Conservation (phyloP, 2,888 invertebrate species). For the Oligia strigilis region DNA sequence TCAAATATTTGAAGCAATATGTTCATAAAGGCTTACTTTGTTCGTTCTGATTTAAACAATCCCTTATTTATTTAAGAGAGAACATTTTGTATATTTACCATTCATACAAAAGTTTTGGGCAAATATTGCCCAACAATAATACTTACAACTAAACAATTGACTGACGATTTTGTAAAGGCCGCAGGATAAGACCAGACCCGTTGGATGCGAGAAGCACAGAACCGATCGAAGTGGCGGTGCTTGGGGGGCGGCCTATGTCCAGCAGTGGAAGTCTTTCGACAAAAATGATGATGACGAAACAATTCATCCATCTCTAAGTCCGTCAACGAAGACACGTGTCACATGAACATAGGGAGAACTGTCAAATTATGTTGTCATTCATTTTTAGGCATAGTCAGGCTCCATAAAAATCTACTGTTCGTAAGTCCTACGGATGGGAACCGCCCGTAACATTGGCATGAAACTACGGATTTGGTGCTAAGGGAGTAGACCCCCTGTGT, state of each 20-base stretch:
- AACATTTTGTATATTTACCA: neutral
- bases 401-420: too few relatives aligned
- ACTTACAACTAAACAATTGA: neutral
- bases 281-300: neutral
- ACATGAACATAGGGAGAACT: too few relatives aligned
- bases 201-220: neutral
- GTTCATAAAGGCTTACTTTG: neutral
- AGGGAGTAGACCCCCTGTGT: neutral
- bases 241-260: neutral
- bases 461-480: too few relatives aligned
- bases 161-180: too few relatives aligned
- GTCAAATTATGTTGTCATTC: too few relatives aligned
- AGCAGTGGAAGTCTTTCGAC: neutral
- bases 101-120: neutral
- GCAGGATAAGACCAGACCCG: neutral
- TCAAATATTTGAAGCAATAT: conserved; percentile 35
- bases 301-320: neutral
- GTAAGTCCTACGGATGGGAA: too few relatives aligned
- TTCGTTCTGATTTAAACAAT: conserved; percentile 11
- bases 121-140: conserved; percentile 16
- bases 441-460: too few relatives aligned
- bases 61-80: conserved; percentile 11
- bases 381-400: too few relatives aligned
- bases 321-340: neutral
- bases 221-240: neutral